Evolutionary conservation across 2,797 vertebrate species (phyloP).

Genomic region (Yasuhikotakia modesta): DNA sequence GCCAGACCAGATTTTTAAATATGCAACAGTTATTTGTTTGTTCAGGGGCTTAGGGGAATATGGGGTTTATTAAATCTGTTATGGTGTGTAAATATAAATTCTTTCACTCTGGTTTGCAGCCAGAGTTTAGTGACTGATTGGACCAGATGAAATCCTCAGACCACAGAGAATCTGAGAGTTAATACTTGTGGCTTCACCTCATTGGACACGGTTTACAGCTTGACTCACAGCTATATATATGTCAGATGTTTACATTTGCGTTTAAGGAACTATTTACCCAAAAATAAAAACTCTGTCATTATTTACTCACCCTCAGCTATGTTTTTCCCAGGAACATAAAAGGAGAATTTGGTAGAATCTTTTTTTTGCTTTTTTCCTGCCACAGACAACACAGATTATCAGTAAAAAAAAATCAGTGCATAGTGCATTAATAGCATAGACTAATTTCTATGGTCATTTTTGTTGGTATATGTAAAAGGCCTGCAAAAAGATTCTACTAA

Average conservation of each 20-base stretch:
- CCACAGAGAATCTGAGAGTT: slow-evolving; percentile 23
- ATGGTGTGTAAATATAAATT: slow-evolving; percentile 38
- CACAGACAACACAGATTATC: neutral
- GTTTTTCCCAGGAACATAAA: neutral
- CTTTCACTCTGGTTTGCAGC: slow-evolving; percentile 23
- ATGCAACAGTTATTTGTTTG: slow-evolving; percentile 18
- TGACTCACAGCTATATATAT: slow-evolving; percentile 3
- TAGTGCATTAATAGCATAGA: no score
- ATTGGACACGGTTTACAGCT: slow-evolving; percentile 23
- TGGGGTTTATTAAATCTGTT: slow-evolving; percentile 34
- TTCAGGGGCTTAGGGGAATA: neutral
- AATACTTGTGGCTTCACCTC: slow-evolving; percentile 37
- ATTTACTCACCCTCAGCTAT: neutral
- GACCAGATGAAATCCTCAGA: slow-evolving; percentile 27
- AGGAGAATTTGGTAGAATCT: neutral
- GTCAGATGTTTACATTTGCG: slow-evolving; percentile 12
- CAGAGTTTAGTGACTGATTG: slow-evolving; percentile 29
- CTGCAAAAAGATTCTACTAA: no score
- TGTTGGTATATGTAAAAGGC: no score
- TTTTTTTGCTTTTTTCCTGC: neutral
- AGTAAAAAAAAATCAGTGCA: neutral
- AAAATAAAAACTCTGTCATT: neutral
- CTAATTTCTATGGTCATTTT: no score
- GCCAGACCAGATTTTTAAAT: slow-evolving; percentile 2
- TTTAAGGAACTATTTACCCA: neutral